Evolutionary conservation across 2,888 invertebrate species (phyloP).

Genomic region (Pseudolycoriella hygida): DNA sequence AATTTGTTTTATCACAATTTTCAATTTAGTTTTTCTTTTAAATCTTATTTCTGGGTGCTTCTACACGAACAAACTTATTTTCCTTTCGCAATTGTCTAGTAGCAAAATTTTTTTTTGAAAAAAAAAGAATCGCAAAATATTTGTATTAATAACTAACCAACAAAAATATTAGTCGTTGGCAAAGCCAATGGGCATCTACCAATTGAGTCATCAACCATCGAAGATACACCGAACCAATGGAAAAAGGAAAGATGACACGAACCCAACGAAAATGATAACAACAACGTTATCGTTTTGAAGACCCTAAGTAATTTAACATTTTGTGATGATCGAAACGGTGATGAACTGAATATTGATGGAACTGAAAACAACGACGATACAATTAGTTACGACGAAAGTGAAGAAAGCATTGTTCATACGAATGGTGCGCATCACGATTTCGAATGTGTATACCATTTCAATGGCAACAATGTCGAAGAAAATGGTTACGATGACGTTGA

Average conservation of each 20-base stretch:
- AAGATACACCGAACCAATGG: constrained; percentile 11
- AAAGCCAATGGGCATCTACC: neutral
- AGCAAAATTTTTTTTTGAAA: no score
- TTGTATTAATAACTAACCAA: no score
- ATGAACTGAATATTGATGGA: neutral
- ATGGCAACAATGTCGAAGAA: constrained; percentile 21
- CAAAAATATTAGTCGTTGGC: neutral
- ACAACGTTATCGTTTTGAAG: constrained; percentile 6
- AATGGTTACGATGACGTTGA: neutral
- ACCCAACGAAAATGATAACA: constrained; percentile 12
- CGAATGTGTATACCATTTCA: constrained; percentile 19
- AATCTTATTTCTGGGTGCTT: no score
- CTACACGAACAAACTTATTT: no score
- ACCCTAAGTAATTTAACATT: neutral
- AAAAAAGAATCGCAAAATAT: no score
- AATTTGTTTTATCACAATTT: no score
- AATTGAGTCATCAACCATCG: neutral
- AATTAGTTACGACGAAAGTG: constrained; percentile 16
- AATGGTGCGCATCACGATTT: neutral
- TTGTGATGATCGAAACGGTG: neutral
- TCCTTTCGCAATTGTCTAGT: no score
- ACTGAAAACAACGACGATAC: neutral
- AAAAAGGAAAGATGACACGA: constrained; percentile 15
- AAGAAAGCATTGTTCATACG: constrained; percentile 18
- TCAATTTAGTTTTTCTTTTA: no score